Evolutionary conservation across 2,797 vertebrate genomes (phyloP).

Genomic region (Alcedo quadribrachys): DNA sequence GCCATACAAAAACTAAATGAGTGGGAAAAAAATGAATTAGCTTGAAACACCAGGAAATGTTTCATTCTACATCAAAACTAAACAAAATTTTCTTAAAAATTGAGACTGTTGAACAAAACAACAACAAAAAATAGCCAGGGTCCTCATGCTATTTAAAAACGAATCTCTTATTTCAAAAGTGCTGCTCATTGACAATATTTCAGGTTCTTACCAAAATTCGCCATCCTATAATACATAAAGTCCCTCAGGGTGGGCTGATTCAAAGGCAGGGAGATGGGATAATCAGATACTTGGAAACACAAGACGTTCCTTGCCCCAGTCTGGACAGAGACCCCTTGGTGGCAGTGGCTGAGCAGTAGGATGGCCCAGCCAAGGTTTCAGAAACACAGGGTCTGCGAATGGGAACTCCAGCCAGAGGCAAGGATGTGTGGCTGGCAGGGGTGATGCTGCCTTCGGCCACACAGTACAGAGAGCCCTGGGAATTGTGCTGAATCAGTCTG

Average conservation of each 20-base stretch:
- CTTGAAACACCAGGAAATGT: not conserved
- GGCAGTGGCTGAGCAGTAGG: not conserved
- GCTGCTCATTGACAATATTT: not conserved
- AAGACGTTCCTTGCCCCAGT: fast-evolving
- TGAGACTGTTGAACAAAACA: not conserved
- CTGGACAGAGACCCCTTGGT: fast-evolving
- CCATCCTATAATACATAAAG: not conserved
- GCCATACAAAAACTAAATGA: not conserved
- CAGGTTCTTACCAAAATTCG: not conserved
- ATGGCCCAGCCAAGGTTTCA: fast-evolving
- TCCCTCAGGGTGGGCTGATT: not conserved
- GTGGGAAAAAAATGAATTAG: not conserved
- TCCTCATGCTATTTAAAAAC: not conserved
- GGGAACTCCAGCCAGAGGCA: not conserved
- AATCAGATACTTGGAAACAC: not conserved
- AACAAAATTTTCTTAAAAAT: not conserved
- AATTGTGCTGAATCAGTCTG: not conserved
- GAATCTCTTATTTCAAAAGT: not conserved
- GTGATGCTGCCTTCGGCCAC: fast-evolving
- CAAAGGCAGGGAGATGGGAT: not conserved
- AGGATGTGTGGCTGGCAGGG: not conserved
- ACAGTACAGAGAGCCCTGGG: too few relatives aligned
- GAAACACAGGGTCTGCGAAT: not conserved
- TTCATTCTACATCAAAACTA: not conserved
- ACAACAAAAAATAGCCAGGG: not conserved